Conservation (phyloP, 2,888 invertebrate species). For the Pilophorus perplexus region DNA sequence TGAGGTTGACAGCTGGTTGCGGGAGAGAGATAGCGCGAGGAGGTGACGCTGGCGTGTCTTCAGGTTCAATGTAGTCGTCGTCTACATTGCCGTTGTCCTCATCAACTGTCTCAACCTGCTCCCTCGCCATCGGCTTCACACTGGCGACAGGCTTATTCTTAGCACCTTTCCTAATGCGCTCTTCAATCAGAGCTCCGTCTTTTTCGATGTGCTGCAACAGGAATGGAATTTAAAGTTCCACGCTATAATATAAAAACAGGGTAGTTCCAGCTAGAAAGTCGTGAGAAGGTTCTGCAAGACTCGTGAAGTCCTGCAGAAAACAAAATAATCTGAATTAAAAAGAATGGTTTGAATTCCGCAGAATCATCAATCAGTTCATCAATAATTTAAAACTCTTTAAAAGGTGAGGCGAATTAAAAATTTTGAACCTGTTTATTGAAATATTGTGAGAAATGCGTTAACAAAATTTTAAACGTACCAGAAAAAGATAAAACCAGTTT, state of each 20-base stretch:
- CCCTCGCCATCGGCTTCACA: constrained; percentile 53
- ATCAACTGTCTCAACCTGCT: constrained; percentile 50
- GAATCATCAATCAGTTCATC: no score
- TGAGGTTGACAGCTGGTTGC: not conserved
- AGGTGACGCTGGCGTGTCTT: not conserved
- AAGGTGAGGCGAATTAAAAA: no score
- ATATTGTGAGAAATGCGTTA: no score
- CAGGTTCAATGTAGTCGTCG: constrained; percentile 28
- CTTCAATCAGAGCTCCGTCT: constrained; percentile 89
- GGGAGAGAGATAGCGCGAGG: not conserved
- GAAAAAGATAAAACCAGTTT: no score
- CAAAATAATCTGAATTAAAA: no score
- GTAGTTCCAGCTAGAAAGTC: no score
- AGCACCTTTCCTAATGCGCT: constrained; percentile 88
- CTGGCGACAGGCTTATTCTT: constrained; percentile 55
- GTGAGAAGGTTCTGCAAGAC: no score
- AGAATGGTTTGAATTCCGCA: no score
- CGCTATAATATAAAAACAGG: not conserved
- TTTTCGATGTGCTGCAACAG: constrained; percentile 78
- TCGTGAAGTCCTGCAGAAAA: no score
- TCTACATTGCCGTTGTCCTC: constrained; percentile 49
- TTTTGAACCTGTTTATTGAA: no score
- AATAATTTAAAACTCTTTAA: no score
- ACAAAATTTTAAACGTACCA: no score
- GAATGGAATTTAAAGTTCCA: not conserved